These are phyloP conservation scores for Climacteris rufus DNA, from an alignment of 2,113 vertebrate species.

Conservation along the genomic window DNA sequence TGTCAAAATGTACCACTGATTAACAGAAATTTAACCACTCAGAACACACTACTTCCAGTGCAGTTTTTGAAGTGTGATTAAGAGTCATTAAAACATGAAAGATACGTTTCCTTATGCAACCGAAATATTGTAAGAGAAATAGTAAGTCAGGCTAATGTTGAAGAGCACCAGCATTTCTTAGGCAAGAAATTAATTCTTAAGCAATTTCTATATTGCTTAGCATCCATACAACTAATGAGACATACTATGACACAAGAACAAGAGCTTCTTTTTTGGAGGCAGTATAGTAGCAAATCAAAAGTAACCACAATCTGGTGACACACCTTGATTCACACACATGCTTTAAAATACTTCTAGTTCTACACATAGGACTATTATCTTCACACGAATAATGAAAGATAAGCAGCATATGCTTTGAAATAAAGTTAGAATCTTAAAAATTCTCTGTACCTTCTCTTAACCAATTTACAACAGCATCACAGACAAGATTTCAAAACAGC, in stretches of 20 bases:
- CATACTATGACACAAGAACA: background rate
- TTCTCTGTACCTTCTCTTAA: background rate
- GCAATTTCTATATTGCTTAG: background rate
- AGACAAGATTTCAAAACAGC: background rate
- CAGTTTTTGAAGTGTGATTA: background rate
- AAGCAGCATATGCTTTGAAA: background rate
- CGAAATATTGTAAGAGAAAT: background rate
- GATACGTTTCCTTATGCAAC: accelerated
- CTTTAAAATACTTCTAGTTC: background rate
- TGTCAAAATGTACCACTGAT: background rate
- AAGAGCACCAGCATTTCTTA: background rate
- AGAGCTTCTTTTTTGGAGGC: background rate
- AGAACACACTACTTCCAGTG: background rate
- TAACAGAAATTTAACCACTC: background rate
- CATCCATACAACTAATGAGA: background rate
- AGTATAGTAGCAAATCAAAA: background rate
- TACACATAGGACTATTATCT: background rate
- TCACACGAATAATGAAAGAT: background rate
- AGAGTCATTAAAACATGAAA: background rate
- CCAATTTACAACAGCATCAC: background rate
- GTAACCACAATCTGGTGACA: background rate
- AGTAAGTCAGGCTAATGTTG: background rate
- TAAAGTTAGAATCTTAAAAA: background rate
- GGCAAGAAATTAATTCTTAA: background rate
- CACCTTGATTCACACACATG: background rate